Evolutionary conservation across 2,888 invertebrate genomes (phyloP), one percentile per base, ranked within the genome.

Genomic region (Deilephila elpenor): DNA sequence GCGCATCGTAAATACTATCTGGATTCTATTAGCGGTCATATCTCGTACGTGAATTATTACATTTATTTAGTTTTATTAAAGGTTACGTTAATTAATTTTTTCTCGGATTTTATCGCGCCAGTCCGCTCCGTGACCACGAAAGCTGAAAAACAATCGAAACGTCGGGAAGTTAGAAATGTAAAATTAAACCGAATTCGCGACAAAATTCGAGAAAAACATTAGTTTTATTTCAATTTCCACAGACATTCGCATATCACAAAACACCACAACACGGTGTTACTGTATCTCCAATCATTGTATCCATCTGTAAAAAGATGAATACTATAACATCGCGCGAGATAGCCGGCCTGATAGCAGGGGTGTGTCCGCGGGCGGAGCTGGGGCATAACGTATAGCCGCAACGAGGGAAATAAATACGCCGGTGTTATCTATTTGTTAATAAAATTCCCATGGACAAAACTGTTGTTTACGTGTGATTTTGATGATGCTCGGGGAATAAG

Each of bases 351-450:
- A 91, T 89, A 86, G 72, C 67, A 79, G 84, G 87, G 93, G 94
- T 86, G 94, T 92, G 92, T 84, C 89, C 75, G 73, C 83, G 82
- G 93, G 94, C 92, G 93, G 91, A 83, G 88, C 78, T 85, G 82
- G 77, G 84, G 78, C 74, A 67, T 73, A 73, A 72, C 59, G 64
- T 25, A 67, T 61, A 71, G 29, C 56, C n/a, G 32, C n/a, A 32
- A 70, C 56, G 44, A 51, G 51, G 67, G 64, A 51, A 44, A 67
- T 67, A 51, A 67, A 67, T 67, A 51, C 44, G 25, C 5, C 25
- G 25, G 51, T 25, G 44, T 67, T 67, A 67, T 67, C 67, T 67
- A 67, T 67, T 67, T 51, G 67, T 25, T 67, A 67, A 67, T 51
- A 67, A 67, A 51, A 67, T 51, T 67, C 44, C 25, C 67, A 67